Evolutionary conservation across 2,888 invertebrate genomes (phyloP).

Genomic region (Metopia argyrocephala): DNA sequence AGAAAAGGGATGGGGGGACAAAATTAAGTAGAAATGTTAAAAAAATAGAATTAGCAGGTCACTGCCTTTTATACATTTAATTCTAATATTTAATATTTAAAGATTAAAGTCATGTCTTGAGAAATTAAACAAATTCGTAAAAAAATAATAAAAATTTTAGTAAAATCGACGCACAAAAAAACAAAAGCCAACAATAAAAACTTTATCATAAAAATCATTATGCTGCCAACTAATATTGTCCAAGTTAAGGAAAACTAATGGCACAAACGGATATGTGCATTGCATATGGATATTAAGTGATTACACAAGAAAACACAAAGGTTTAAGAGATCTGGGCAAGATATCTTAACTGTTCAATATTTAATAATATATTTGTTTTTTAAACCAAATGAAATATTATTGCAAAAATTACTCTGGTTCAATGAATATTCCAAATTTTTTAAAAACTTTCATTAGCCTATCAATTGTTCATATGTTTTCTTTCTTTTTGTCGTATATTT

Average conservation of each 20-base stretch:
- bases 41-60: background rate
- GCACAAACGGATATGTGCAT: background rate
- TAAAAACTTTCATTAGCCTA: too few species aligned
- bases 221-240: background rate
- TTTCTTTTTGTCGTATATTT: too few species aligned
- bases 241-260: background rate
- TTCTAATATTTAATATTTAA: background rate
- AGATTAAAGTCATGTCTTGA: slow-evolving; percentile 23
- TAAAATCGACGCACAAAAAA: slow-evolving; percentile 46
- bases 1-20: background rate
- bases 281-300: background rate
- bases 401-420: too few species aligned
- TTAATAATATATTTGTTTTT: too few species aligned
- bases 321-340: background rate
- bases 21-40: background rate
- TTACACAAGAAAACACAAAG: background rate
- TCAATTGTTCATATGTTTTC: too few species aligned
- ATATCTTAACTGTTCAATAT: too few species aligned
- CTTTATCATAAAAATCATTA: background rate
- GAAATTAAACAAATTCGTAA: slow-evolving; percentile 14
- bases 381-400: too few species aligned
- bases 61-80: background rate
- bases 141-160: slow-evolving; percentile 23
- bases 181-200: background rate
- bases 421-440: too few species aligned